phyloP scores from a whole-genome alignment of 2,113 vertebrate genomes.

The Ifrita kowaldi region DNA sequence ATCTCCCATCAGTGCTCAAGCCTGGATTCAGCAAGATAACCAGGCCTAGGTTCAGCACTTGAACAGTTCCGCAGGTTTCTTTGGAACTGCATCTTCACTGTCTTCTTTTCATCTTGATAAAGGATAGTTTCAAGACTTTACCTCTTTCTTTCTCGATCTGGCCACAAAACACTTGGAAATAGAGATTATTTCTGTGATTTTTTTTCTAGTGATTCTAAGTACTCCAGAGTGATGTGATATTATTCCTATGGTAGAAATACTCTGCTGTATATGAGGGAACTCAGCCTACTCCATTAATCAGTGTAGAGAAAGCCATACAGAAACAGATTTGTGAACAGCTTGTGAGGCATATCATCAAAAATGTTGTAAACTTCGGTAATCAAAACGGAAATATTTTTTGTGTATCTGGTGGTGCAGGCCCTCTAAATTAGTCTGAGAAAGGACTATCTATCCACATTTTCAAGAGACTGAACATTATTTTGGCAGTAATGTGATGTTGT shows the following conservation, averaged over 20 bases:
- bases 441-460: slow-evolving; percentile 9
- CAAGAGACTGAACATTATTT: slow-evolving; percentile 1
- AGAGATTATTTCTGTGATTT: neutral
- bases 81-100: neutral
- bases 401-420: neutral
- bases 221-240: neutral
- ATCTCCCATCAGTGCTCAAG: neutral
- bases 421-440: slow-evolving; percentile 15
- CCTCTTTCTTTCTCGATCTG: neutral
- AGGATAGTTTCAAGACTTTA: neutral
- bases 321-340: slow-evolving; percentile 64
- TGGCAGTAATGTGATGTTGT: slow-evolving; percentile 14
- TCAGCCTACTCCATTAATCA: slow-evolving; percentile 29
- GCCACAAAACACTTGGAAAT: neutral
- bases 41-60: neutral
- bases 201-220: neutral
- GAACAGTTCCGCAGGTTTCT: neutral
- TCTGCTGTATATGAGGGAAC: neutral
- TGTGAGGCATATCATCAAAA: slow-evolving; percentile 43
- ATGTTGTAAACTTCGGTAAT: slow-evolving; percentile 34
- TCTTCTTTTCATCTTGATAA: neutral
- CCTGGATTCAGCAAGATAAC: neutral
- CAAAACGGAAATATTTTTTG: slow-evolving; percentile 39
- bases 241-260: neutral
- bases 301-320: neutral